Evolutionary conservation across 2,797 vertebrate genomes (phyloP), one percentile per base, ranked within the genome.

Genomic region (Cygnus olor): DNA sequence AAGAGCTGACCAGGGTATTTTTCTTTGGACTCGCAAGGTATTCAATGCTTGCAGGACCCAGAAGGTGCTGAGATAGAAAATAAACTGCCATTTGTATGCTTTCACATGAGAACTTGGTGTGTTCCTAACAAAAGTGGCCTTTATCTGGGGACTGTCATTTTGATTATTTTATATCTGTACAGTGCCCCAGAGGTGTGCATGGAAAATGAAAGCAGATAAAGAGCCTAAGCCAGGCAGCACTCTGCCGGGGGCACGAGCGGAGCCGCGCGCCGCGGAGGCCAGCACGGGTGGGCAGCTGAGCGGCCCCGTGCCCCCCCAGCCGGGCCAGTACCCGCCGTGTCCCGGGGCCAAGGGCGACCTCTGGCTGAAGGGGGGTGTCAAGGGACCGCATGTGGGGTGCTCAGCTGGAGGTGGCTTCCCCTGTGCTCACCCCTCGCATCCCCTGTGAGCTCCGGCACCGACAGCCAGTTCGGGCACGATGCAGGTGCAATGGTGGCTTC

Each of bases 121-220:
- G 70, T 44, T 94, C 70, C 77, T 58, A 56, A 20, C 90, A 88
- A 69, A 84, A 96, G 94, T 95, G 95, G 94, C 95, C 95, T 96
- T 96, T 95, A 96, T 95, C 94, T 94, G 93, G 95, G 95, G 95
- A 94, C 94, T 96, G 96, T 95, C 96, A 90, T 65, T 91, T 45
- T 95, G 94, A 96, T 96, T 94, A 96, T 96, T 95, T 95, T 86
- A 69, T 91, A 32, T 76, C 93, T 65, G 88, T 79, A 44, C 91
- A 86, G 93, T 95, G 95, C 95, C 96, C 93, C 93, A 94, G 95
- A 96, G 95, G 94, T 96, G 93, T 88, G 90, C 94, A 86, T 63
- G 58, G 95, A 44, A 94, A 95, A 96, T 96, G 95, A 58, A 95
- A 96, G 91, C 85, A 88, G 93, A 96, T 96, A 94, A 96, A 94